Base-by-base conservation (phyloP, 2,888 invertebrate genomes). In the Coenonympha arcania region DNA sequence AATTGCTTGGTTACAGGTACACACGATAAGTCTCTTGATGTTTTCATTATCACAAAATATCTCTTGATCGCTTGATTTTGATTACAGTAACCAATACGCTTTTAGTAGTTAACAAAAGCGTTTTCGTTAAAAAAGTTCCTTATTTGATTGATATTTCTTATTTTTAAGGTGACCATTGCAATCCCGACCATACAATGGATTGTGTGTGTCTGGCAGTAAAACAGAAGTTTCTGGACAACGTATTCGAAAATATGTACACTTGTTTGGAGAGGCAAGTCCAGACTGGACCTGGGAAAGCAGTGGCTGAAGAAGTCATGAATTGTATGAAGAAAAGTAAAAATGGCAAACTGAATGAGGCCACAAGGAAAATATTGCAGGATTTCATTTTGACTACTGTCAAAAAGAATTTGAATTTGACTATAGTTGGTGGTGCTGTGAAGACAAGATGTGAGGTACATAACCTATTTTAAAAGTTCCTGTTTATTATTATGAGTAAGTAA, bases 221-320 rank as follows among this genome's bases (percentile, higher is more conserved):
- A 57, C 63, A 73, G 9, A 80, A 71, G 50, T 81, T 86, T 45
- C 56, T 85, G 15, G 76, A 79, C 50, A 86, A 86, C 54, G 77
- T 86, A 0, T 80, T 86, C 46, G 84, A 84, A 42, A 84, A 85
- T 48, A 85, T 85, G 85, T 78, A 78, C 48, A 77, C 76, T 0
- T 69, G 80, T 4, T 59, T 85, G 33, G 80, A 76, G 44, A 73
- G 66, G 49, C 65, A 81, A 58, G 58, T 63, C 2, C 70, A 71
- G 34, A 71, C 73, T 2, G 55, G 57, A 1, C 54, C 69, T 0
- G 85, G 84, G 0, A 79, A 76, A 62, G 66, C 68, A 5, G 61
- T 85, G 1, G 83, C 79, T 1, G 72, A 78, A 13, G 57, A 66
- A 13, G 65, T 85, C 4, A 43, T 83, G 4, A 56, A 62, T 8